phyloP scores from a whole-genome alignment of 2,113 vertebrate species.

The Sciurus niger region DNA sequence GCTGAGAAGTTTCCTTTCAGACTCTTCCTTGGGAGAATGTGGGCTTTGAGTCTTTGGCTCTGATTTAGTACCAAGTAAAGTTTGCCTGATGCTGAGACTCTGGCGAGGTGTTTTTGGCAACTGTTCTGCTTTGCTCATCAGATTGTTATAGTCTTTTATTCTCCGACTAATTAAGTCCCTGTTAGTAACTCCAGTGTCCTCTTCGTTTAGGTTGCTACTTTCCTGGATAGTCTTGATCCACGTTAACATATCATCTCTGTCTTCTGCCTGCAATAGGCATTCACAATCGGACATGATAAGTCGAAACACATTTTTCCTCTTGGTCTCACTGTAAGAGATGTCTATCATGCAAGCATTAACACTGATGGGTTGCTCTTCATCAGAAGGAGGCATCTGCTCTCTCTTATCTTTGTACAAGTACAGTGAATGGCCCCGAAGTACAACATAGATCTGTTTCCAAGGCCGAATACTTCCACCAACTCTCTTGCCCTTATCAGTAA shows the following conservation, averaged over 20 bases:
- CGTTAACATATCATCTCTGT: conserved; percentile 97
- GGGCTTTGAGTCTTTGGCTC: conserved; percentile 93
- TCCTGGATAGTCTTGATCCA: conserved; percentile 98
- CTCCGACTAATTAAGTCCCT: conserved; percentile 98
- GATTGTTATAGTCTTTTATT: conserved; percentile 96
- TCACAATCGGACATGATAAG: conserved; percentile 97
- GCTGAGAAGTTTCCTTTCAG: conserved; percentile 93
- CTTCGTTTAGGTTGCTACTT: conserved; percentile 95
- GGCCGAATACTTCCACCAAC: conserved; percentile 95
- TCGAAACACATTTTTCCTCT: conserved; percentile 98
- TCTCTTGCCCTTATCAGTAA: conserved; percentile 96
- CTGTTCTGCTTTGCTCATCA: conserved; percentile 96
- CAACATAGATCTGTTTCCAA: conserved; percentile 97
- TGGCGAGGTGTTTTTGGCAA: conserved; percentile 95
- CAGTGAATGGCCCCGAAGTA: conserved; percentile 94
- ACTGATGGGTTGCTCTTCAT: conserved; percentile 96
- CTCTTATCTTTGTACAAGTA: conserved; percentile 97
- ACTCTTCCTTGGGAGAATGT: conserved; percentile 95
- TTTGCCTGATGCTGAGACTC: conserved; percentile 95
- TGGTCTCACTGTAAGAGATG: conserved; percentile 99
- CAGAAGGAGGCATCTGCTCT: conserved; percentile 91
- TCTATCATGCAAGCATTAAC: conserved; percentile 97
- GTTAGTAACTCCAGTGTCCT: conserved; percentile 96
- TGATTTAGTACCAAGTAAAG: conserved; percentile 93
- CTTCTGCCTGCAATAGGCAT: conserved; percentile 98